phyloP scores from a whole-genome alignment of 2,797 vertebrate species.

The Tympanoctomys barrerae region DNA sequence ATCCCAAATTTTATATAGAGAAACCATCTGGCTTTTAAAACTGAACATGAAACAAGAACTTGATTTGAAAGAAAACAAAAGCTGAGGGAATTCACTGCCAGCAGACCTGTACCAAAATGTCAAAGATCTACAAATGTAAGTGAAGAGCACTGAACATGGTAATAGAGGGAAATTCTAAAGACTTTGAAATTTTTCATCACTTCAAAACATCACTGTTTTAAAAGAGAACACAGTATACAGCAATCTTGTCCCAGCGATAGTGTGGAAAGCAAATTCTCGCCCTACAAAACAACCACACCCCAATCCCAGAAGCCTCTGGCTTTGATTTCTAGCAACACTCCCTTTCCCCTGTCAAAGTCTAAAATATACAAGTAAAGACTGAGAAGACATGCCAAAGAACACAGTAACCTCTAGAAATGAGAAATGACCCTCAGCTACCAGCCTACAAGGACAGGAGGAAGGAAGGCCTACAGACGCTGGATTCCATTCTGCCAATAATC shows the following conservation, averaged over 20 bases:
- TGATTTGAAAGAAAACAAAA: constrained; percentile 15
- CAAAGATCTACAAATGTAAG: not conserved
- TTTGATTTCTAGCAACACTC: not conserved
- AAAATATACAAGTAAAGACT: not conserved
- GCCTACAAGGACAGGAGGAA: not conserved
- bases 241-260: not conserved
- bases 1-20: not conserved
- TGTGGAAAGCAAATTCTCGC: not conserved
- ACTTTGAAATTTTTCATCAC: not conserved
- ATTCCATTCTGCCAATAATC: not conserved
- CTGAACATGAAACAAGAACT: not conserved
- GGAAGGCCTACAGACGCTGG: not conserved
- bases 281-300: not conserved
- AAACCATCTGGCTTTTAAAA: not conserved
- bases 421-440: not conserved
- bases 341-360: not conserved
- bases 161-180: not conserved
- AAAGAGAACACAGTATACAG: not conserved
- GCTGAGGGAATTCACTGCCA: not conserved
- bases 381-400: not conserved
- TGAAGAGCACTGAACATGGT: not conserved
- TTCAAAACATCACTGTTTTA: not conserved
- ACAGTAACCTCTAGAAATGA: not conserved
- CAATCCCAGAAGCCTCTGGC: not conserved
- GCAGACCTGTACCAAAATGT: not conserved